These are phyloP conservation scores for Marronus borbonicus DNA, from an alignment of 2,888 invertebrate genomes.

Conservation along the genomic window DNA sequence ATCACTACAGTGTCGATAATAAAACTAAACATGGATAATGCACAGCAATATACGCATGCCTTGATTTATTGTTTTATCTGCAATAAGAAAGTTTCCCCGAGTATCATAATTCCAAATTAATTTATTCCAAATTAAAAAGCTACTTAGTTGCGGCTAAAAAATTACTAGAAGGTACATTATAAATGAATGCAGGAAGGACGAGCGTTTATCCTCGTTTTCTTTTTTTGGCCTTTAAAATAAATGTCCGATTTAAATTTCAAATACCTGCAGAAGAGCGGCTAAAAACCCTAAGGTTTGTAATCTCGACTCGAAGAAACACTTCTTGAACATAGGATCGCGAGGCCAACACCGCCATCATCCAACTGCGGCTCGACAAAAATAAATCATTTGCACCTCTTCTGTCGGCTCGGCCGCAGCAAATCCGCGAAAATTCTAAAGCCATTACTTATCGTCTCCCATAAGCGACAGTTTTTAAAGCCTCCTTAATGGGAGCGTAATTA, in stretches of 20 bases:
- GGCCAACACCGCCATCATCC: background rate
- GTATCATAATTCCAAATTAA: no score
- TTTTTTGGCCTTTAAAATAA: background rate
- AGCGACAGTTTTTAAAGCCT: slow-evolving; percentile 38
- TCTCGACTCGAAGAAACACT: slow-evolving; percentile 13
- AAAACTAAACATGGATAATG: no score
- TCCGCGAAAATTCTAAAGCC: slow-evolving; percentile 37
- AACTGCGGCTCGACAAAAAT: background rate
- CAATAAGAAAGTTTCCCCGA: no score
- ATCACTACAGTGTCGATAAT: no score
- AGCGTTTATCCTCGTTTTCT: no score
- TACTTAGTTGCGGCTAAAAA: background rate
- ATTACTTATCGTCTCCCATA: slow-evolving; percentile 41
- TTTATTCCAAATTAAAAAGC: background rate
- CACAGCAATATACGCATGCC: no score
- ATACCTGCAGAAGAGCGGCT: background rate
- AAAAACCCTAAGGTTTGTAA: slow-evolving; percentile 3
- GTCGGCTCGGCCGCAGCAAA: slow-evolving; percentile 17
- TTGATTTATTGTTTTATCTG: no score
- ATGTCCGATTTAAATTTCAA: slow-evolving; percentile 11
- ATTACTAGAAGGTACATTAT: no score
- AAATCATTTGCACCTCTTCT: no score
- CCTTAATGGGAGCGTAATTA: slow-evolving; percentile 48
- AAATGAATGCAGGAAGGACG: no score
- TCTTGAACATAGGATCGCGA: slow-evolving; percentile 22